Evolutionary conservation across 2,888 invertebrate species (phyloP).

Genomic region (Ectemnius cavifrons): DNA sequence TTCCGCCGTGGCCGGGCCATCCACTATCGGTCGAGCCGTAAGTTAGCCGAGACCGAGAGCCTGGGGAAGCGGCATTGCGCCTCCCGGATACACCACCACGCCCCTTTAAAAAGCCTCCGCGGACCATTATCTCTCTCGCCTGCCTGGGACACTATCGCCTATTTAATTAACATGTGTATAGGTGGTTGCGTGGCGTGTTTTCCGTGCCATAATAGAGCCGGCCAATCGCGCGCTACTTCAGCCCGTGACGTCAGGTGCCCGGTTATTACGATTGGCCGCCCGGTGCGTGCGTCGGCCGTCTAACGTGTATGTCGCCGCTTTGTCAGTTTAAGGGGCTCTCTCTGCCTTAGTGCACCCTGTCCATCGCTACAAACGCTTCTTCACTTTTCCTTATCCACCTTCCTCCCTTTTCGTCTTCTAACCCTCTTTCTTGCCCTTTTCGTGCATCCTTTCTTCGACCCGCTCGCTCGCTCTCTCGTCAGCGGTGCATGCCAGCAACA

Average conservation of each 20-base stretch:
- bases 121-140: constrained; percentile 59
- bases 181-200: constrained; percentile 78
- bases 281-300: constrained; percentile 59
- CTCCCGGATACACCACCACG: constrained; percentile 54
- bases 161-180: constrained; percentile 75
- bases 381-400: constrained; percentile 45
- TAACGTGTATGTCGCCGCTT: constrained; percentile 64
- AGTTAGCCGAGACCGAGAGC: constrained; percentile 36
- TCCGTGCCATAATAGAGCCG: constrained; percentile 74
- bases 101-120: constrained; percentile 58
- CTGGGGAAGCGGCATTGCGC: constrained; percentile 18
- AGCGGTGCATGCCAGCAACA: too few species aligned
- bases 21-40: constrained; percentile 47
- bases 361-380: constrained; percentile 50
- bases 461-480: constrained; percentile 9
- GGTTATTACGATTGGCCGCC: constrained; percentile 62
- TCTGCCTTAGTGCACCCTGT: constrained; percentile 40
- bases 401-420: constrained; percentile 28
- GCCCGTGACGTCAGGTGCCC: constrained; percentile 71
- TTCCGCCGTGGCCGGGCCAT: constrained; percentile 56
- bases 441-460: too few species aligned
- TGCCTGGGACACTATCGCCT: constrained; percentile 59
- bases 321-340: constrained; percentile 64
- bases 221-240: constrained; percentile 71
- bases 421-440: too few species aligned